Base-by-base conservation (phyloP, 1,140 invertebrate genomes). In the Zophobas morio region DNA sequence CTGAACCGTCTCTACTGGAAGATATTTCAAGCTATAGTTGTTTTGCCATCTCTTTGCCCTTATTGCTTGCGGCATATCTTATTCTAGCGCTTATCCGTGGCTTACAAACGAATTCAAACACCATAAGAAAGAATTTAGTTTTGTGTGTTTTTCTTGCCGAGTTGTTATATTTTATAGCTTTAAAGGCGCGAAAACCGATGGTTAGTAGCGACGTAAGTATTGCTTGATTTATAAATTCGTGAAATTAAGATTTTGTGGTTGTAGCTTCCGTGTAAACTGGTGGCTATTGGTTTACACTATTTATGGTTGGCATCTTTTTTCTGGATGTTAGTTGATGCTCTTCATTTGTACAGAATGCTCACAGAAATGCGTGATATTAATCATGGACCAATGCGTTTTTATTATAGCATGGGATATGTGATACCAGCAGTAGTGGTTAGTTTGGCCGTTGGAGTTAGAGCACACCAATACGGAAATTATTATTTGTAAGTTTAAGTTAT, bases 311-410 rank as follows among this genome's bases (percentile, higher is more conserved):
- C 92, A 20, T 92, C 94, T 0, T 97, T 98, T 79, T 92, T 92
- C 0, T 99, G 98, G 98, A 92, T 96, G 70, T 91, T 98, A 78
- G 93, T 97, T 6, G 96, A 98, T 85, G 94, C 96, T 5, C 89
- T 98, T 75, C 98, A 99, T 88, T 88, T 99, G 6, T 96, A 98
- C 84, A 90, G 97, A 54, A 97, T 98, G 94, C 88, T 99, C 49
- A 97, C 96, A 0, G 97, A 99, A 88, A 94, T 99, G 89, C 90
- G 97, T 5, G 96, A 98, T 85, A 96, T 99, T 8, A 99, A 99
- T 88, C 95, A 98, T 84, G 97, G 96, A 0, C 94, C 94, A 42
- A 97, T 98, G 92, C 90, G 95, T 74, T 96, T 98, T 85, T 99
- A 98, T 85, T 96, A 97, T 83, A 93, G 96, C n/a, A 90, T 97